A percentile compares a stretch with the other conserved stretches of the same genome.
Evolutionary conservation across 2,113 vertebrate species (phyloP).

Genomic region (Festucalex cinctus): DNA sequence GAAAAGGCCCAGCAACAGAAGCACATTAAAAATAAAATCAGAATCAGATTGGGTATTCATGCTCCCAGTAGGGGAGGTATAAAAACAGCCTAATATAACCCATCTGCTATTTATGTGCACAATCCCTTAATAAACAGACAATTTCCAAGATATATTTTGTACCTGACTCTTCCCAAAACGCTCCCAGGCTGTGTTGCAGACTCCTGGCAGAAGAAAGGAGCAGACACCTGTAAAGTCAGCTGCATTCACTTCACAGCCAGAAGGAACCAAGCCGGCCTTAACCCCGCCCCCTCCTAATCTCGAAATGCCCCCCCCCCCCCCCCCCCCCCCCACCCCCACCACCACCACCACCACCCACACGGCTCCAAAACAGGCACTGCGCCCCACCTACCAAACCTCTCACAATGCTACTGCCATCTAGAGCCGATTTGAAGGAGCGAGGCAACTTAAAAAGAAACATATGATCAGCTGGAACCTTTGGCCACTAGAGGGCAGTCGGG

Average conservation of each 20-base stretch:
- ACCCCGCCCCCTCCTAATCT: constrained; percentile 40
- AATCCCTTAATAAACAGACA: not conserved
- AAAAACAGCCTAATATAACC: not conserved
- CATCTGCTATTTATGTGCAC: not conserved
- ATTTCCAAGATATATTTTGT: constrained; percentile 7
- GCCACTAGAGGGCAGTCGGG: constrained; percentile 52
- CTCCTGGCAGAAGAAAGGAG: constrained; percentile 21
- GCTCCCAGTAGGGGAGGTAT: not conserved
- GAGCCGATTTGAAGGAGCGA: constrained; percentile 2
- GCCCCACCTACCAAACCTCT: not conserved
- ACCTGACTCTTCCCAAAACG: constrained; percentile 34
- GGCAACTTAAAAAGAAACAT: not conserved
- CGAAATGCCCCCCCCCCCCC: not conserved
- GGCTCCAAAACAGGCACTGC: constrained; percentile 16
- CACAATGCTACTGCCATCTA: constrained; percentile 29
- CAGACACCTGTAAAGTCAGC: constrained; percentile 54
- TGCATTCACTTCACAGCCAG: constrained; percentile 19
- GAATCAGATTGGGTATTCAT: not conserved
- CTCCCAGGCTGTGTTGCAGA: not conserved
- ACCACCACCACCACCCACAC: too few species aligned
- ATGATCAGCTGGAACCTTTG: not conserved
- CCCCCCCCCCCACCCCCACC: constrained; percentile 14
- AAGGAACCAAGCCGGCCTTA: constrained; percentile 1
- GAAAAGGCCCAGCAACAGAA: constrained; percentile 16
- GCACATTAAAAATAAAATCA: constrained; percentile 30